Base-by-base conservation (phyloP, 92 coral and sea anemone species). In the Virgularia gustaviana region DNA sequence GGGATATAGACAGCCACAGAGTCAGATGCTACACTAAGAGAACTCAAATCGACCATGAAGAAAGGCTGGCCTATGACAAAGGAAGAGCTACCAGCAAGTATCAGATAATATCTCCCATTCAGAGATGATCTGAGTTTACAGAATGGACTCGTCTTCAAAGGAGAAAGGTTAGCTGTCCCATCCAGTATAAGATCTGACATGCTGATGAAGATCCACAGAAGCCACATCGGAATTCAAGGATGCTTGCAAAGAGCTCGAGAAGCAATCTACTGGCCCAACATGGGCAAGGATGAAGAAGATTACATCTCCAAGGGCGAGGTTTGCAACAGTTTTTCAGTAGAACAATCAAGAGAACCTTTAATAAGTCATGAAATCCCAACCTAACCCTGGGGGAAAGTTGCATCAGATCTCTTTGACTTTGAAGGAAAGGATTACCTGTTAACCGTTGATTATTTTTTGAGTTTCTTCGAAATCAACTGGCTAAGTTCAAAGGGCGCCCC, bases 171-270 rank as follows among this genome's bases (percentile, higher is more conserved):
- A 63, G 85, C 74, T 38, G 49, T 81, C 49, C 81, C 85, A 30
- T 43, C 47, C 33, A 60, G 66, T 37, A 25, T 81, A 49, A 77
- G 38, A 45, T 28, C 37, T 29, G 61, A 75, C 33, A 72, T 79
- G 74, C 51, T 74, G 51, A 35, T 49, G 61, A 80, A 80, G 80
- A 76, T 80, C 43, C 75, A 71, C 33, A 41, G 62, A 38, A 79
- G 74, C 70, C 84, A 79, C 72, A 79, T 79, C 44, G 84, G 80
- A 43, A 73, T 72, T 9, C 86, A 76, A 59, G 83, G 86, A 56
- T 82, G 83, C 58, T 61, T 77, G 43, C 68, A 82, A 16, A 49
- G 87, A 65, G 87, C 84, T 4, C 35, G 87, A 18, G 83, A 79
- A 79, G 53, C 53, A 12, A 68, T 84, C 19, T 84, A 84, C 71